These are phyloP conservation scores for Pogoniulus pusillus DNA, from an alignment of 2,797 vertebrate genomes.

Conservation along the genomic window DNA sequence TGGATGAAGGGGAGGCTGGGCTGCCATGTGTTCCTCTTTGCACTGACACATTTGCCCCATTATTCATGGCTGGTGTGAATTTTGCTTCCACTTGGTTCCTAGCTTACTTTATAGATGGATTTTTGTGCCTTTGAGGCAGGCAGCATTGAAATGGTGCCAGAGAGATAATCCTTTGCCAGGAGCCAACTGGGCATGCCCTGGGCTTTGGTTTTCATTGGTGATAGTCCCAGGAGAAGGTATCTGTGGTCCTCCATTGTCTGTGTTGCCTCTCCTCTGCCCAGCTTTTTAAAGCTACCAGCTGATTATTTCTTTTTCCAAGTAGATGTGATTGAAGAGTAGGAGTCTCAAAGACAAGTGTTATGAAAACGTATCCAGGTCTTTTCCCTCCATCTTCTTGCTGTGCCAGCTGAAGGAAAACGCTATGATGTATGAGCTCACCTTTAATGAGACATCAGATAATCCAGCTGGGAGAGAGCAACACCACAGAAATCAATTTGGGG, in stretches of 20 bases:
- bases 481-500: neutral
- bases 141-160: constrained; percentile 43
- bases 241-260: neutral
- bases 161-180: neutral
- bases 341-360: neutral
- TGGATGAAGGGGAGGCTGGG: neutral
- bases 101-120: constrained; percentile 2
- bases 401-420: neutral
- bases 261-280: neutral
- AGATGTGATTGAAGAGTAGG: neutral
- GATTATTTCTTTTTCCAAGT: neutral
- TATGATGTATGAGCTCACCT: neutral
- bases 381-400: neutral
- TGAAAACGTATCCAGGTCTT: neutral
- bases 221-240: neutral
- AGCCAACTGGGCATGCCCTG: constrained; percentile 14
- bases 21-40: neutral
- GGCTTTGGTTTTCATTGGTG: neutral
- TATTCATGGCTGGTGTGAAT: constrained; percentile 25
- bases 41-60: constrained; percentile 14
- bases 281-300: neutral
- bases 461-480: neutral
- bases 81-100: constrained; percentile 53
- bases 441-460: neutral
- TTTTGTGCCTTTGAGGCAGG: constrained; percentile 37